Evolutionary conservation across 1,140 invertebrate species (phyloP).

Genomic region (Oedothorax gibbosus): DNA sequence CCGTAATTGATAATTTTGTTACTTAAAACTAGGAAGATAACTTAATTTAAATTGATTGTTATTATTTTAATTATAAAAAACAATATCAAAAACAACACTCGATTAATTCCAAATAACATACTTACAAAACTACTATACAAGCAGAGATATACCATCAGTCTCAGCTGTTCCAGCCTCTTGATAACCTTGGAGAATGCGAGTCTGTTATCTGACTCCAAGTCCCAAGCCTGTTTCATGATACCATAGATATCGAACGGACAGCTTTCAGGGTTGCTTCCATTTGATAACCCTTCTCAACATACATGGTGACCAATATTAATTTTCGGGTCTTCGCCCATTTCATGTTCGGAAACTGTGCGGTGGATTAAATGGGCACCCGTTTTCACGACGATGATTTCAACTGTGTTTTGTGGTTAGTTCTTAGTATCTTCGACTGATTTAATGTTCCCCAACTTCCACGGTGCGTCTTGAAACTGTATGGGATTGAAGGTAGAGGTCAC

Average conservation of each 20-base stretch:
- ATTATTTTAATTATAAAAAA: not conserved
- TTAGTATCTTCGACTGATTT: no score
- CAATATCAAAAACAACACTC: not conserved
- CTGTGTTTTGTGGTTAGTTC: no score
- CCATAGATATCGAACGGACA: constrained; percentile 95
- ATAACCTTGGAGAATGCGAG: constrained; percentile 83
- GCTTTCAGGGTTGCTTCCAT: constrained; percentile 99
- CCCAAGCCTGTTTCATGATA: constrained; percentile 96
- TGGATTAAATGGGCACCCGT: no score
- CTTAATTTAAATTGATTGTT: not conserved
- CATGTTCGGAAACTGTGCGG: no score
- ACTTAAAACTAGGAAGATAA: not conserved
- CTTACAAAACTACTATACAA: not conserved
- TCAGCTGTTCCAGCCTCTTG: constrained; percentile 61
- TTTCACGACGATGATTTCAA: no score
- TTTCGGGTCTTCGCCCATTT: no score
- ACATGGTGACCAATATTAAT: constrained; percentile 65
- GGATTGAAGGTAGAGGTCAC: no score
- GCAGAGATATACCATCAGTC: no score
- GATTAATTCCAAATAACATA: not conserved
- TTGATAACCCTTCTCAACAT: constrained; percentile 98
- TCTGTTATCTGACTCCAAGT: constrained; percentile 87
- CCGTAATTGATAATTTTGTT: not conserved
- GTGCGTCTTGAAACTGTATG: no score
- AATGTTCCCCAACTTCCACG: no score